These are phyloP conservation scores for Acanthiza pusilla DNA, from an alignment of 2,797 vertebrate species.

Conservation along the genomic window DNA sequence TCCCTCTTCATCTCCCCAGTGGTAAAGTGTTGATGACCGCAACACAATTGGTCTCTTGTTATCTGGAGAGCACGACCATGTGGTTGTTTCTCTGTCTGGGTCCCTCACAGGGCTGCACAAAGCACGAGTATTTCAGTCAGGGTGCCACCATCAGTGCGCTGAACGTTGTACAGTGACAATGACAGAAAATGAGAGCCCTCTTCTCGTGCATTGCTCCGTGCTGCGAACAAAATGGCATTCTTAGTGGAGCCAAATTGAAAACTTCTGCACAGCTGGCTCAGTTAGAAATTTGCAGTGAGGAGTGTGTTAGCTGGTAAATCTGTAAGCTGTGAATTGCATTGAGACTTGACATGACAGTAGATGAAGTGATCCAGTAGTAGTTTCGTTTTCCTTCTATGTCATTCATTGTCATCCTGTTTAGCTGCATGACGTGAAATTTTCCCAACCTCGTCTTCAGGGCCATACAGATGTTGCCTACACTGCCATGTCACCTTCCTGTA, in stretches of 20 bases:
- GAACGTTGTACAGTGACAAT: not conserved
- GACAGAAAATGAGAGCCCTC: not conserved
- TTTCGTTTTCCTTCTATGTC: not conserved
- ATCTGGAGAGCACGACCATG: not conserved
- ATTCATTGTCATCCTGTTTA: not conserved
- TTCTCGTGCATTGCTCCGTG: rapidly evolving
- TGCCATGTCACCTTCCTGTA: not conserved
- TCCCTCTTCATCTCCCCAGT: not conserved
- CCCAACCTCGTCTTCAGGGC: not conserved
- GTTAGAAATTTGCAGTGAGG: not conserved
- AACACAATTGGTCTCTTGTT: not conserved
- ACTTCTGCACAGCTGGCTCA: not conserved
- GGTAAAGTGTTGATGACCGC: not conserved
- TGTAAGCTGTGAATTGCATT: not conserved
- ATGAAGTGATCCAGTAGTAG: not conserved
- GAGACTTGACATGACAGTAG: not conserved
- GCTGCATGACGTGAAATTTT: not conserved
- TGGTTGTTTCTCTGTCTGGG: not conserved
- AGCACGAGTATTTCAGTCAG: not conserved
- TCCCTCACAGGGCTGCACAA: not conserved
- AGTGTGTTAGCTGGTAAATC: not conserved
- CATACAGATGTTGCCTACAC: not conserved
- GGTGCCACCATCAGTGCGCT: not conserved
- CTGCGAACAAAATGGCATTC: not conserved
- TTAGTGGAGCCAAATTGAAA: not conserved